phyloP scores from a whole-genome alignment of 2,113 vertebrate species.

The Microcebus tavaratra region DNA sequence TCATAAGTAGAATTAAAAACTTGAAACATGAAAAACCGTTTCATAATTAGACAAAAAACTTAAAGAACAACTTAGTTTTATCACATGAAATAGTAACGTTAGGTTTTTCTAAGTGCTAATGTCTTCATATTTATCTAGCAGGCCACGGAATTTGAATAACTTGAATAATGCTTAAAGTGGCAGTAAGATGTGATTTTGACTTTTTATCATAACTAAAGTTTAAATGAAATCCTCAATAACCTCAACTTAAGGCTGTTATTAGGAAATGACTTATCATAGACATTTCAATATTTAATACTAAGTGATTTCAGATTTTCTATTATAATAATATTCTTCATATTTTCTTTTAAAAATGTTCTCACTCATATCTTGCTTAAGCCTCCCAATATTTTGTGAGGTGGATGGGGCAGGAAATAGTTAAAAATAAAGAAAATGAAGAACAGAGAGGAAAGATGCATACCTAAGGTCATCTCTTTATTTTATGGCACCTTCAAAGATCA shows the following conservation, averaged over 20 bases:
- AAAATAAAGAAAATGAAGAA: conserved; percentile 27
- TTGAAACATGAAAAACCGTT: neutral
- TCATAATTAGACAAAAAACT: neutral
- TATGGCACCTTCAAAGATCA: neutral
- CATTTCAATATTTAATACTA: conserved; percentile 59
- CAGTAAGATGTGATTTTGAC: conserved; percentile 5
- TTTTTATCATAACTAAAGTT: conserved; percentile 34
- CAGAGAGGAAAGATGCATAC: neutral
- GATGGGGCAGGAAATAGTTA: neutral
- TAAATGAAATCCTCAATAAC: conserved; percentile 61
- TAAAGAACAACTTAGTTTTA: neutral
- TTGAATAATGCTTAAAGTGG: conserved; percentile 45
- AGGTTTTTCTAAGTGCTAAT: neutral
- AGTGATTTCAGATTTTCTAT: conserved; percentile 33
- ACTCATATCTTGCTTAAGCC: neutral
- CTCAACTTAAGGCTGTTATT: conserved; percentile 30
- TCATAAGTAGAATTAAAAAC: neutral
- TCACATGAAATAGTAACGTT: neutral
- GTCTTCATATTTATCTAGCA: neutral
- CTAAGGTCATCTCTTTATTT: neutral
- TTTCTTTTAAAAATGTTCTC: neutral
- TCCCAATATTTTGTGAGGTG: neutral
- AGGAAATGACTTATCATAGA: conserved; percentile 44
- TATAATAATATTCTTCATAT: neutral
- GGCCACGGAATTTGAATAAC: neutral